These are phyloP conservation scores for Cylas formicarius DNA, from an alignment of 1,140 invertebrate species.

Conservation along the genomic window DNA sequence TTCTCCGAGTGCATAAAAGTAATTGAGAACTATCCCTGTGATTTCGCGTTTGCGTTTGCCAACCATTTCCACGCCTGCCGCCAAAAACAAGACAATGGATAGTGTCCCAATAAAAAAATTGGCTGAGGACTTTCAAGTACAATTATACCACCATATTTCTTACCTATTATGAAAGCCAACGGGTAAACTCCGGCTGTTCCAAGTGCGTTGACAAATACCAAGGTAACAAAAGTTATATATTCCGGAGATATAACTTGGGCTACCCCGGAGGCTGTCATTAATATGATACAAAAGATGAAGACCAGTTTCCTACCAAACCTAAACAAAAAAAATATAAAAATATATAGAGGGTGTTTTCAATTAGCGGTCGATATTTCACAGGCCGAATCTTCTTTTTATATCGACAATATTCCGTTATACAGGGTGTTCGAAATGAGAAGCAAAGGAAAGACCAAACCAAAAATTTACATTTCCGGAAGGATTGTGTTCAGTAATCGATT, in stretches of 20 bases:
- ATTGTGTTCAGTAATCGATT: no score
- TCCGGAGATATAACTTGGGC: constrained; percentile 47
- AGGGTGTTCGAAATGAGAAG: no score
- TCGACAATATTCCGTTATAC: no score
- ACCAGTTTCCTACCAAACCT: constrained; percentile 55
- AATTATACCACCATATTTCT: constrained; percentile 21
- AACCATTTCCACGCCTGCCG: constrained; percentile 61
- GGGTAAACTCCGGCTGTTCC: constrained; percentile 55
- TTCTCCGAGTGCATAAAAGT: constrained; percentile 61
- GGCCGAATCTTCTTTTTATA: no score
- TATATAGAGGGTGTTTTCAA: not conserved
- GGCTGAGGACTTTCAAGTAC: no score
- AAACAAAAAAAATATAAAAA: constrained; percentile 15
- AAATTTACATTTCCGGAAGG: no score
- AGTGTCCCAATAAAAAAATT: not conserved
- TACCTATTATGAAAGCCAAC: constrained; percentile 56
- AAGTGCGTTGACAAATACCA: constrained; percentile 53
- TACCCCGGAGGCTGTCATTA: constrained; percentile 51
- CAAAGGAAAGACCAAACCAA: no score
- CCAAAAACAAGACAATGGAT: constrained; percentile 7
- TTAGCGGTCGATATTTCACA: no score
- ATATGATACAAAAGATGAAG: constrained; percentile 48
- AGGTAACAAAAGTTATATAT: constrained; percentile 48
- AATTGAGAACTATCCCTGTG: constrained; percentile 55
- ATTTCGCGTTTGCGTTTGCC: constrained; percentile 55